Base-by-base conservation (phyloP, 2,888 invertebrate genomes). In the Pardosa pseudoannulata region DNA sequence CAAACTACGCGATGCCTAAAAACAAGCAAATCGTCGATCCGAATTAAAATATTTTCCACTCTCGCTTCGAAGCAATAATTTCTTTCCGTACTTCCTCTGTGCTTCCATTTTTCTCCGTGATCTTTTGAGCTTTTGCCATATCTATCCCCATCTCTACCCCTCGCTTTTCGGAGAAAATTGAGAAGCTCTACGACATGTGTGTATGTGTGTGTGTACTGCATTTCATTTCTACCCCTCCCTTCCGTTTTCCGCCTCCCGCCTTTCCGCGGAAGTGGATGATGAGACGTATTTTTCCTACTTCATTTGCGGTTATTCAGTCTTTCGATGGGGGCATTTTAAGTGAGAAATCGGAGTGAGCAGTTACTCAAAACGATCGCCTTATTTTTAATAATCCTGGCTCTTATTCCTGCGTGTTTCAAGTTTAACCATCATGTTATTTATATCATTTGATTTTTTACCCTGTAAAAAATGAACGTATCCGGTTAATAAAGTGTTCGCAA, bases 211-310 rank as follows among this genome's bases (percentile, higher is more conserved):
- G 23, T n/a, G 16, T n/a, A n/a, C n/a, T 13, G 62, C 6, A 13
- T 23, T 62, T 62, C 62, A 1, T n/a, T 36, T 36, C 23, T 36
- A 36, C 36, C 19, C 36, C 23, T 46, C 9, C 16, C 56, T 56
- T 23, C 56, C 11, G 5, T 16, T 46, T 16, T 23, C 27, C 68
- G 16, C 76, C 23, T 16, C 62, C 36, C 28, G 19, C 64, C 64
- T 39, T 31, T 76, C 46, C 5, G 16, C 65, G 32, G 7, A 31
- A 79, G 70, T 31, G 70, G 67, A 65, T 73, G 73, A 80, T 65
- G 67, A 70, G 75, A 32, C 31, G 64, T 41, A 50, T 29, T 82
- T 82, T 82, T 76, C 82, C 82, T 71, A 76, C 82, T 82, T 76
- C 82, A 82, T 76, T 82, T 76, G 82, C 75, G 82, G 82, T 78